These are phyloP conservation scores for Listronotus bonariensis DNA, from an alignment of 1,140 invertebrate species.

Conservation along the genomic window DNA sequence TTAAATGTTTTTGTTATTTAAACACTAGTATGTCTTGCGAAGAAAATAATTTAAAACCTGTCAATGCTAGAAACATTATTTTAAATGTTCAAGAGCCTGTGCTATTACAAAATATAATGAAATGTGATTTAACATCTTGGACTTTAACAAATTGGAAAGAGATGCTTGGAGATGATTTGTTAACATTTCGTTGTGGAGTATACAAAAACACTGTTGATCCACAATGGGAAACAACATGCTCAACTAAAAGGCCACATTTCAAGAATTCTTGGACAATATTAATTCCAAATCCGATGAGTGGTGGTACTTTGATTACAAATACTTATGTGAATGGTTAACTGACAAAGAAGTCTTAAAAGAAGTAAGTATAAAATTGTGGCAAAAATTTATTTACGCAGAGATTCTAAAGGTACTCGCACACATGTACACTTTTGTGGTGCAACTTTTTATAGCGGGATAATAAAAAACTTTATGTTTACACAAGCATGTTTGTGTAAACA, in stretches of 20 bases:
- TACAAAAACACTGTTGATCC: conserved; percentile 60
- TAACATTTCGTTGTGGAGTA: conserved; percentile 59
- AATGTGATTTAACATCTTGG: conserved; percentile 59
- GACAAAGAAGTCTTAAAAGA: conserved; percentile 64
- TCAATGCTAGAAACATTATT: conserved; percentile 20
- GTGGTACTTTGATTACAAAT: conserved; percentile 87
- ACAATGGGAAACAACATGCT: conserved; percentile 76
- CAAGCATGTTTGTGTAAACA: no score
- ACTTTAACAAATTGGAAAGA: conserved; percentile 54
- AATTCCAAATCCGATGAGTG: conserved; percentile 59
- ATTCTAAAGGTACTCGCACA: no score
- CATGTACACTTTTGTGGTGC: no score
- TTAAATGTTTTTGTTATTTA: no score
- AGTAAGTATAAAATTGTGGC: conserved; percentile 52
- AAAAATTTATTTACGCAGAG: no score
- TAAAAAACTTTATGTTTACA: no score
- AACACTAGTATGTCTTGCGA: no score
- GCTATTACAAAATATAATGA: conserved; percentile 41
- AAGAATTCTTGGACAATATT: conserved; percentile 64
- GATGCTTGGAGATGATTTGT: conserved; percentile 52
- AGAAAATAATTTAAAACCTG: no score
- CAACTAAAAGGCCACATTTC: conserved; percentile 62
- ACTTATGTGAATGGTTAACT: conserved; percentile 72
- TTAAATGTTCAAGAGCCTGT: conserved; percentile 43
- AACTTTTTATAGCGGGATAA: no score